Evolutionary conservation across 2,888 invertebrate genomes (phyloP).

Genomic region (Homarus gammarus): DNA sequence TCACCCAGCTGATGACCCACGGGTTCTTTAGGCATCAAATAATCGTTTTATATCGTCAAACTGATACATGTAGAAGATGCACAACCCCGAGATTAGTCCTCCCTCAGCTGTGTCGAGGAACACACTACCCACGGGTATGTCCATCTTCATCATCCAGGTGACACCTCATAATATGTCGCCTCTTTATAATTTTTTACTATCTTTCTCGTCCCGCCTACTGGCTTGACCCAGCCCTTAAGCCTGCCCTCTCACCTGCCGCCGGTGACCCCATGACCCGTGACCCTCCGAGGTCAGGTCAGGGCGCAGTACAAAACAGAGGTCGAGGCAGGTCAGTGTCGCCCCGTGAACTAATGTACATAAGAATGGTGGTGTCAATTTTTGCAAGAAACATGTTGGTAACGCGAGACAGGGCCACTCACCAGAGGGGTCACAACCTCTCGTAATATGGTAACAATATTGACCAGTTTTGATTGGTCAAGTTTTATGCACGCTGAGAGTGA

Average conservation of each 20-base stretch:
- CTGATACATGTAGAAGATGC: not conserved
- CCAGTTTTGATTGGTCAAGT: not conserved
- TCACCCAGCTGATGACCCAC: not conserved
- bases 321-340: conserved; percentile 42
- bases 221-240: conserved; percentile 35
- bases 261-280: conserved; percentile 32
- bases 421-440: not conserved
- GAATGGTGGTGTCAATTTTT: not conserved
- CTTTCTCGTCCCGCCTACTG: conserved; percentile 17
- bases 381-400: not conserved
- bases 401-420: not conserved
- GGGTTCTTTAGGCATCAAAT: not conserved
- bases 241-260: conserved; percentile 51
- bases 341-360: conserved; percentile 50
- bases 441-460: not conserved
- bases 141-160: not conserved
- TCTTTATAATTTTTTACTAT: conserved; percentile 17
- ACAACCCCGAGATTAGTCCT: not conserved
- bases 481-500: not conserved
- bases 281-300: conserved; percentile 50
- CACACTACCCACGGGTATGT: not conserved
- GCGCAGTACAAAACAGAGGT: conserved; percentile 66
- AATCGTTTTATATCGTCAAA: conserved; percentile 24
- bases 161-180: not conserved
- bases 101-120: not conserved